Conservation (phyloP, 2,888 invertebrate genomes). For the Scaptomyza polygonia region DNA sequence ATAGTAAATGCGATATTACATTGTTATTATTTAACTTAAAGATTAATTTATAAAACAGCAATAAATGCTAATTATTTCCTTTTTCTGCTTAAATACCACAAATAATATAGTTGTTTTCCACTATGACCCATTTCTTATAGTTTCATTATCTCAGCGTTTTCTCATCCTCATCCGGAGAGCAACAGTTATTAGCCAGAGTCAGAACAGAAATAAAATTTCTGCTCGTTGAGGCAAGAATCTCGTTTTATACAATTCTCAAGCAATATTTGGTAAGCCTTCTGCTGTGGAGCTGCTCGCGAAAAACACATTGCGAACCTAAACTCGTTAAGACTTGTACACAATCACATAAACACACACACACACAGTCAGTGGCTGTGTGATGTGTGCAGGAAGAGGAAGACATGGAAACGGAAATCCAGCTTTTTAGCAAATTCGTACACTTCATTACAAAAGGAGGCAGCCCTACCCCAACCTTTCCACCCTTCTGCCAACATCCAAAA, state of each 20-base stretch:
- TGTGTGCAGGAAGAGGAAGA: conserved; percentile 52
- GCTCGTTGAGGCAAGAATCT: conserved; percentile 24
- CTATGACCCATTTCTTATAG: conserved; percentile 33
- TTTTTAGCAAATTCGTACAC: conserved; percentile 67
- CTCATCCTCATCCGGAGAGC: conserved; percentile 1
- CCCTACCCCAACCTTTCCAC: neutral
- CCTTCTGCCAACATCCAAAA: too few relatives aligned
- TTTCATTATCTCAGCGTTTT: neutral
- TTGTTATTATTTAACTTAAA: too few relatives aligned
- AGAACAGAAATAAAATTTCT: neutral
- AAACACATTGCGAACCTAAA: conserved; percentile 41
- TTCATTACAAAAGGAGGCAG: conserved; percentile 44
- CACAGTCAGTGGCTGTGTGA: conserved; percentile 8
- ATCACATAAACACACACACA: neutral
- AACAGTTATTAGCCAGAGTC: conserved; percentile 35
- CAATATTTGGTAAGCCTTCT: conserved; percentile 51
- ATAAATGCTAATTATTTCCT: neutral
- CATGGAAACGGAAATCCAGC: conserved; percentile 65
- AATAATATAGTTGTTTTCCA: neutral
- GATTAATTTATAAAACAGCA: too few relatives aligned
- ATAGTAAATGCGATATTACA: too few relatives aligned
- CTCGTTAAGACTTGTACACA: conserved; percentile 57
- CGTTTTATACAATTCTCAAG: conserved; percentile 35
- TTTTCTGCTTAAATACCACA: neutral
- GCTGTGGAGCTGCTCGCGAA: conserved; percentile 30